Conservation (phyloP, 2,888 invertebrate genomes). For the Seira ritae region DNA sequence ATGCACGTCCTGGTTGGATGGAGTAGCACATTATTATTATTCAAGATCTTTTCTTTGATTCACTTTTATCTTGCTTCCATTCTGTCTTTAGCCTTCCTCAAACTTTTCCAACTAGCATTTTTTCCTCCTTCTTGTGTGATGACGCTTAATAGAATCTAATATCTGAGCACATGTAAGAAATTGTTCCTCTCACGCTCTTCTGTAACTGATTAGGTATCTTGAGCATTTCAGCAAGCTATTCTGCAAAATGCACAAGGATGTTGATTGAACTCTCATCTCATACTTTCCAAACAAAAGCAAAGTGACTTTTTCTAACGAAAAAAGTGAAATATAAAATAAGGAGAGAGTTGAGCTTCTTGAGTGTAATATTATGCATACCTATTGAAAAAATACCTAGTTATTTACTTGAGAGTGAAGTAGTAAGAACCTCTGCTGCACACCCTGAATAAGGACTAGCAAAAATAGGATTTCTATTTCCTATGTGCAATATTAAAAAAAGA, state of each 20-base stretch:
- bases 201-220: conserved; percentile 29
- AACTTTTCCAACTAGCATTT: conserved; percentile 22
- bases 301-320: conserved; percentile 26
- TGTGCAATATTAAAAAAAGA: not conserved
- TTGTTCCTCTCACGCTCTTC: not conserved
- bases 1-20: conserved; percentile 31
- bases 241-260: conserved; percentile 14
- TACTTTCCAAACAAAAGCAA: conserved; percentile 34
- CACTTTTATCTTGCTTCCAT: conserved; percentile 7
- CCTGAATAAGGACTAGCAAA: not conserved
- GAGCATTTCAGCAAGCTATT: conserved; percentile 16
- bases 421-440: not conserved
- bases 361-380: no score
- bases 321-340: not conserved
- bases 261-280: conserved; percentile 20
- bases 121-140: no score
- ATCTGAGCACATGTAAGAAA: conserved; percentile 27
- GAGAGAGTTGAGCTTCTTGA: not conserved
- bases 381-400: conserved; percentile 1
- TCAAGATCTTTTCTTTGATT: conserved; percentile 21
- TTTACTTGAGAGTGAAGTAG: conserved; percentile 7
- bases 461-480: no score
- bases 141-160: conserved; percentile 2
- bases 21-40: conserved; percentile 52
- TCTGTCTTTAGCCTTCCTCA: not conserved